These are phyloP conservation scores for Epinotia bilunana DNA, from an alignment of 2,888 invertebrate species.

Conservation along the genomic window DNA sequence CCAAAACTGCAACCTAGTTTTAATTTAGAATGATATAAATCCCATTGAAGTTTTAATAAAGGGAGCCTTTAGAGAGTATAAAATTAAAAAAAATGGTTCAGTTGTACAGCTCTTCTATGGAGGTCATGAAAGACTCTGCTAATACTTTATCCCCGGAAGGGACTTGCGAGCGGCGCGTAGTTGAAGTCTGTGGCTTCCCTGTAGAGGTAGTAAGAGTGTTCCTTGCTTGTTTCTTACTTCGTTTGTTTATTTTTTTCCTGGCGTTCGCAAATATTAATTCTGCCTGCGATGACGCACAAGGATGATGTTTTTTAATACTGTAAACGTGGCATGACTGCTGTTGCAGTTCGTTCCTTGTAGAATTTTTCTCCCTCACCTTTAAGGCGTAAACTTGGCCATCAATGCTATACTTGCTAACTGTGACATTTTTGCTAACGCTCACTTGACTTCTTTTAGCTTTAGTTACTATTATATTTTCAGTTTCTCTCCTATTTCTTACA, in stretches of 20 bases:
- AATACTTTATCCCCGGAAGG: not conserved
- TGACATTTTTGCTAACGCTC: conserved; percentile 57
- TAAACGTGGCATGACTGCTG: conserved; percentile 62
- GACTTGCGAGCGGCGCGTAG: not conserved
- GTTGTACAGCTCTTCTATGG: conserved; percentile 39
- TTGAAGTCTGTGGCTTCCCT: not conserved
- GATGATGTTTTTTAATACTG: conserved; percentile 61
- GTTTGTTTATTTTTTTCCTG: conserved; percentile 59
- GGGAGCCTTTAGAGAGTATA: no score
- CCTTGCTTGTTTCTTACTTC: conserved; percentile 53
- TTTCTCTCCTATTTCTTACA: conserved; percentile 54
- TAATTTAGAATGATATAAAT: no score
- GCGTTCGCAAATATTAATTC: conserved; percentile 55
- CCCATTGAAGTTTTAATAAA: no score
- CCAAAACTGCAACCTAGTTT: no score
- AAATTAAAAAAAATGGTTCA: not conserved
- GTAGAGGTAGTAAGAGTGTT: not conserved
- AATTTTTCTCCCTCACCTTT: conserved; percentile 64
- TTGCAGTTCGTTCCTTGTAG: conserved; percentile 48
- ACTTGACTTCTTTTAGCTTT: conserved; percentile 52
- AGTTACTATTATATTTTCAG: conserved; percentile 40
- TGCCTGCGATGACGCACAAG: conserved; percentile 64
- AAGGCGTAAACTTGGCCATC: conserved; percentile 65
- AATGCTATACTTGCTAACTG: conserved; percentile 65
- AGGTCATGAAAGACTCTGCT: conserved; percentile 34